These are phyloP conservation scores for Osmerus eperlanus DNA, from an alignment of 2,113 vertebrate species.

Conservation along the genomic window DNA sequence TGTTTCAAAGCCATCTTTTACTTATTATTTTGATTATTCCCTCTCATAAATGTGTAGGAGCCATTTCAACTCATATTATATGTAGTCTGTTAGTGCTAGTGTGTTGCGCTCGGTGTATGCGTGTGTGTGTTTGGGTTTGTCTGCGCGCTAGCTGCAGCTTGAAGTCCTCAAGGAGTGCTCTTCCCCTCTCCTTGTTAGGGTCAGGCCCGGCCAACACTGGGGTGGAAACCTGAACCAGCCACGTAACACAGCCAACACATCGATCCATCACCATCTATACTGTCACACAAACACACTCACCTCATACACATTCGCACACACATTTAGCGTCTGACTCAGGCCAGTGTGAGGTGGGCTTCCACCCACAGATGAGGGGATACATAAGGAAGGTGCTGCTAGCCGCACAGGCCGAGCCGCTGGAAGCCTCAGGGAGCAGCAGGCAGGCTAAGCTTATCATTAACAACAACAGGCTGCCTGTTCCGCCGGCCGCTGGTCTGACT, in stretches of 20 bases:
- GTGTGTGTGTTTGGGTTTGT: slow-evolving; percentile 12
- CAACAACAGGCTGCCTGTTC: slow-evolving; percentile 47
- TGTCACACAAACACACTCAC: slow-evolving; percentile 13
- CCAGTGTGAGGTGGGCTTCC: slow-evolving; percentile 2
- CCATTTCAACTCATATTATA: too few relatives aligned
- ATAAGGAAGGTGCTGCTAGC: too few relatives aligned
- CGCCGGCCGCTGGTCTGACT: slow-evolving; percentile 25
- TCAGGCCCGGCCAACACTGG: not conserved
- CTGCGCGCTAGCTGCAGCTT: not conserved
- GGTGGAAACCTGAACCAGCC: slow-evolving; percentile 2
- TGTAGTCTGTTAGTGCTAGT: too few relatives aligned
- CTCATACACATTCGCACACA: slow-evolving; percentile 1
- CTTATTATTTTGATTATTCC: not conserved
- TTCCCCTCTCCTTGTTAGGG: not conserved
- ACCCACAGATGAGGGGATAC: not conserved
- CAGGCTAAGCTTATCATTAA: slow-evolving; percentile 65
- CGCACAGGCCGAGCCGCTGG: slow-evolving; percentile 35
- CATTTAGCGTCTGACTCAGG: not conserved
- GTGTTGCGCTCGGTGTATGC: not conserved
- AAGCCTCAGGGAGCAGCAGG: slow-evolving; percentile 36
- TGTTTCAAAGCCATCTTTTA: not conserved
- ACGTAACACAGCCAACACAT: not conserved
- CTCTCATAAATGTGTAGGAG: too few relatives aligned
- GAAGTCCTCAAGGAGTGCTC: not conserved
- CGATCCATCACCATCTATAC: not conserved